Percentiles rank a stretch among this genome's conserved stretches.
phyloP scores from a whole-genome alignment of 2,888 invertebrate species.

The Tipula confusa region DNA sequence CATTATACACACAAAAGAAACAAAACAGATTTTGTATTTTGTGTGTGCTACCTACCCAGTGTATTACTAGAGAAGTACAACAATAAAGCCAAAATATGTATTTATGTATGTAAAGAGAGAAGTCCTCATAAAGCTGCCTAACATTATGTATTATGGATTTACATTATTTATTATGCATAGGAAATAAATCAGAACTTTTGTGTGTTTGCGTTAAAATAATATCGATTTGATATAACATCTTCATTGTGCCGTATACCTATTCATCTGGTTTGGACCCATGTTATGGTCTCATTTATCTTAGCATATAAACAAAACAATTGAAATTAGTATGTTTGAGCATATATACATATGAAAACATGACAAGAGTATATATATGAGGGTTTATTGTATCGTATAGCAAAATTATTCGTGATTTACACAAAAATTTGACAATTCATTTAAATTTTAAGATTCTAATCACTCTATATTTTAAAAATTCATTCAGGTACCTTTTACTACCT shows the following conservation, averaged over 20 bases:
- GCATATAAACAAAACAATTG: background rate
- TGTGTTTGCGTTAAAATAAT: background rate
- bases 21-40: background rate
- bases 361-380: background rate
- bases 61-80: background rate
- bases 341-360: background rate
- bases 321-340: background rate
- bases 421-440: too few species aligned
- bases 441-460: background rate
- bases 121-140: background rate
- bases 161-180: slow-evolving; percentile 5
- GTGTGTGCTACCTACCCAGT: background rate
- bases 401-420: too few species aligned
- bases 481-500: too few species aligned
- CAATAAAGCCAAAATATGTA: background rate
- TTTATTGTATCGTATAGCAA: background rate
- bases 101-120: background rate
- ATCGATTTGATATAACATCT: background rate
- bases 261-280: background rate
- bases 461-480: background rate
- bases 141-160: background rate
- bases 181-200: background rate
- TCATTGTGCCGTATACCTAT: background rate
- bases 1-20: background rate
- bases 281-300: background rate